Percentiles rank a stretch among this genome's conserved stretches.
Evolutionary conservation across 2,797 vertebrate species (phyloP).

Genomic region (Hemitrygon akajei): DNA sequence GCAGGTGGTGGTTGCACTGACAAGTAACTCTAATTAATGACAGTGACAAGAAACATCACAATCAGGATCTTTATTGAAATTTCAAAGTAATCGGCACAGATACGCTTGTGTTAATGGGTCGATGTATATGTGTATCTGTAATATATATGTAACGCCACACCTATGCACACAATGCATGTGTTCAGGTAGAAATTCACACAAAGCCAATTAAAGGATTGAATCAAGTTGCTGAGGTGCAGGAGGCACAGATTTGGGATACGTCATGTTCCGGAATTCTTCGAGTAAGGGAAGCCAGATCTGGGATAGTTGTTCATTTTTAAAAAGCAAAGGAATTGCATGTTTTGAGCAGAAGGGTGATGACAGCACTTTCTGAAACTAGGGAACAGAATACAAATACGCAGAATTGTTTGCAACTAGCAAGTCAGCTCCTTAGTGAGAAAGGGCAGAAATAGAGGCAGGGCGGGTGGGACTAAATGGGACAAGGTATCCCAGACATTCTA

Average conservation of each 20-base stretch:
- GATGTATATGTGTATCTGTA: background rate
- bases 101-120: background rate
- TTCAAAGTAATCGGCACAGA: background rate
- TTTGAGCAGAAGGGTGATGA: background rate
- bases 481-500: background rate
- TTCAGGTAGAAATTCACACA: background rate
- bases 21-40: slow-evolving; percentile 12
- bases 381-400: background rate
- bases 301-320: background rate
- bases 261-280: background rate
- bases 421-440: background rate
- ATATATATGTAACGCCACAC: background rate
- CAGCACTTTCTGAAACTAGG: background rate
- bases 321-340: background rate
- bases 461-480: background rate
- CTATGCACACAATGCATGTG: background rate
- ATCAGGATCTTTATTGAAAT: background rate
- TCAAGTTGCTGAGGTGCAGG: background rate
- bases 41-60: background rate
- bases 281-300: background rate
- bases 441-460: too few species aligned
- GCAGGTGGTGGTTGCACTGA: background rate
- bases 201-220: background rate
- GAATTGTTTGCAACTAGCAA: background rate
- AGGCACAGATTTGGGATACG: background rate